Evolutionary conservation across 2,888 invertebrate genomes (phyloP).

Genomic region (Criorhina ranunculi): DNA sequence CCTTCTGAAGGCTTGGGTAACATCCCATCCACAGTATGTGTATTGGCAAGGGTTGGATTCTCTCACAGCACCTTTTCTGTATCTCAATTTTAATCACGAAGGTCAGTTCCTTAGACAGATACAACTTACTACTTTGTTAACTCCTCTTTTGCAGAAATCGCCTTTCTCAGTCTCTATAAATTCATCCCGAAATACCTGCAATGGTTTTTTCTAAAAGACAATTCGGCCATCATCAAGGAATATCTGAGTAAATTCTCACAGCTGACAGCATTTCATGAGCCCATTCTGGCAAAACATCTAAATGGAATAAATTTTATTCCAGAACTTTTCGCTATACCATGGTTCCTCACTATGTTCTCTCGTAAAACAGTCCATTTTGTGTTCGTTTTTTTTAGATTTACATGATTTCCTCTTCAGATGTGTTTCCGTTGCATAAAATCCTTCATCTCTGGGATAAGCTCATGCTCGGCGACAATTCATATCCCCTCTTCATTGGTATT

Average conservation of each 20-base stretch:
- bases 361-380: conserved; percentile 88
- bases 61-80: conserved; percentile 97
- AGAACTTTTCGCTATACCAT: conserved; percentile 98
- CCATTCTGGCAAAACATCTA: conserved; percentile 95
- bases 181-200: conserved; percentile 98
- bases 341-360: conserved; percentile 99
- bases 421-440: conserved; percentile 98
- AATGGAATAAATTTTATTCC: conserved; percentile 97
- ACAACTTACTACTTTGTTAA: background rate
- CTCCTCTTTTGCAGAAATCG: conserved; percentile 95
- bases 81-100: conserved; percentile 98
- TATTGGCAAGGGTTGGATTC: conserved; percentile 99
- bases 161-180: conserved; percentile 96
- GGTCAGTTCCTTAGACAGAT: conserved; percentile 85
- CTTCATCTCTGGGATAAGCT: conserved; percentile 99
- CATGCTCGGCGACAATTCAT: conserved; percentile 95
- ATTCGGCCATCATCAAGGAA: conserved; percentile 98
- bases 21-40: conserved; percentile 96
- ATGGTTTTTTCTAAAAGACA: conserved; percentile 98
- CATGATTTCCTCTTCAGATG: conserved; percentile 87
- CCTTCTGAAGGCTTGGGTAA: conserved; percentile 98
- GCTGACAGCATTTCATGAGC: conserved; percentile 97
- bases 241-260: conserved; percentile 98
- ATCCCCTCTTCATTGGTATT: conserved; percentile 97
- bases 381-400: conserved; percentile 20